Base-by-base conservation (phyloP, 2,113 vertebrate genomes). In the Manacus vitellinus region DNA sequence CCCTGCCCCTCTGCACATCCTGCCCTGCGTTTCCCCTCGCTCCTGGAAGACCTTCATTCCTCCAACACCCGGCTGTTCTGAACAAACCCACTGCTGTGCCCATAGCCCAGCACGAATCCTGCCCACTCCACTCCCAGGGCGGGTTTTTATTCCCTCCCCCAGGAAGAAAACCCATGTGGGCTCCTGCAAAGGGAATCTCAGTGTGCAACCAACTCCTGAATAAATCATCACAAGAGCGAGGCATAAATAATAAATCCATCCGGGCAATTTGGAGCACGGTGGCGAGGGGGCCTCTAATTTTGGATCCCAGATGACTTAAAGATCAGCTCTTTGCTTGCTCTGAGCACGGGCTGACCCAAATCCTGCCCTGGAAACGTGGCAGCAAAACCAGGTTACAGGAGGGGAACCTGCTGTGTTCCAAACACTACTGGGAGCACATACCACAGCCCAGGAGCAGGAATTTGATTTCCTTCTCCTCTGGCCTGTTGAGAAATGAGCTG, bases 241-340 rank as follows among this genome's bases (percentile, higher is more conserved):
- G 30, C 78, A 90, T 80, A 39, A 95, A 95, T 75, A 96, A 96
- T 83, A 52, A 71, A 95, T 23, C 44, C 78, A 73, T 7, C 59
- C 5, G 1, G 61, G 89, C 10, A 6, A 41, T 18, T 3, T 1
- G 4, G 21, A 83, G 23, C 37, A 4, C 4, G 33, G 19, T 13
- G n/a, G 28, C 1, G 9, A 52, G 14, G 31, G 28, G 23, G 28
- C 3, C 92, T 80, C 81, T 72, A 49, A 83, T 79, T 94, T 66
- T 27, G 71, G 85, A 8, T 14, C 3, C 16, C 10, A 24, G 63
- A 39, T 12, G 49, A 68, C 44, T 72, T 10, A 1, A 37, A 14
- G 12, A 76, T 8, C 54, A 85, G 72, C 58, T 12, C 23, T 55
- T 9, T 8, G 79, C 43, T 62, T 3, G 1, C 14, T 78, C 37